A percentile compares a stretch with the other conserved stretches of the same genome.
These are phyloP conservation scores for Drosophila borealis DNA, from an alignment of 2,888 invertebrate species.

Conservation along the genomic window DNA sequence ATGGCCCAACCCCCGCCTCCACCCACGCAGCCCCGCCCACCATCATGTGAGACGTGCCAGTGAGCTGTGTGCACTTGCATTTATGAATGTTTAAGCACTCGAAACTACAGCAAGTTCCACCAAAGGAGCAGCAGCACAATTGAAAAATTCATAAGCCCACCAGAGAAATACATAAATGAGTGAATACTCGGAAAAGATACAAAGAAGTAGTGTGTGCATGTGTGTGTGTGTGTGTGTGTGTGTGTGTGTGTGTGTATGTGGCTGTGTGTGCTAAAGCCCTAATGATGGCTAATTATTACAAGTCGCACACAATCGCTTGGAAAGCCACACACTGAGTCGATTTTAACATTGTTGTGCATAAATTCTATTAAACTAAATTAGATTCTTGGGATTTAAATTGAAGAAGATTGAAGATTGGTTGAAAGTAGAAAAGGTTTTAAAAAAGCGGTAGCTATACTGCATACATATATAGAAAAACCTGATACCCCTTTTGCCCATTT, in stretches of 20 bases:
- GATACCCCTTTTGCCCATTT: too few species aligned
- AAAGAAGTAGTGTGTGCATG: slow-evolving; percentile 20
- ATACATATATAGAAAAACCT: too few species aligned
- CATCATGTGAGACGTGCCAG: slow-evolving; percentile 35
- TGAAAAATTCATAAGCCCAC: slow-evolving; percentile 74
- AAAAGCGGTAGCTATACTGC: too few species aligned
- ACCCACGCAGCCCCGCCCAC: background rate
- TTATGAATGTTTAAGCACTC: slow-evolving; percentile 77
- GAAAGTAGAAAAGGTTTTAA: too few species aligned
- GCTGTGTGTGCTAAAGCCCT: slow-evolving; percentile 43
- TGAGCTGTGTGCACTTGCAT: slow-evolving; percentile 73
- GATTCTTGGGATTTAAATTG: background rate
- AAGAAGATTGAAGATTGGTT: too few species aligned
- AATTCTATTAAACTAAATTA: background rate
- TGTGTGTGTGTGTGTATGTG: slow-evolving; percentile 5
- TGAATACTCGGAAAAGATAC: slow-evolving; percentile 17
- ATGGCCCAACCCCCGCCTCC: background rate
- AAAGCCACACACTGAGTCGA: background rate
- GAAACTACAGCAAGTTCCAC: slow-evolving; percentile 47
- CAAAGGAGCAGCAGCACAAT: slow-evolving; percentile 58
- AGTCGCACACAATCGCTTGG: slow-evolving; percentile 41
- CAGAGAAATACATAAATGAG: slow-evolving; percentile 55
- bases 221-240: slow-evolving; percentile 1
- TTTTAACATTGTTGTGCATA: slow-evolving; percentile 1
- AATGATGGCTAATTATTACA: slow-evolving; percentile 70